Conservation (phyloP, 1,140 invertebrate genomes). For the Hetaerina americana region DNA sequence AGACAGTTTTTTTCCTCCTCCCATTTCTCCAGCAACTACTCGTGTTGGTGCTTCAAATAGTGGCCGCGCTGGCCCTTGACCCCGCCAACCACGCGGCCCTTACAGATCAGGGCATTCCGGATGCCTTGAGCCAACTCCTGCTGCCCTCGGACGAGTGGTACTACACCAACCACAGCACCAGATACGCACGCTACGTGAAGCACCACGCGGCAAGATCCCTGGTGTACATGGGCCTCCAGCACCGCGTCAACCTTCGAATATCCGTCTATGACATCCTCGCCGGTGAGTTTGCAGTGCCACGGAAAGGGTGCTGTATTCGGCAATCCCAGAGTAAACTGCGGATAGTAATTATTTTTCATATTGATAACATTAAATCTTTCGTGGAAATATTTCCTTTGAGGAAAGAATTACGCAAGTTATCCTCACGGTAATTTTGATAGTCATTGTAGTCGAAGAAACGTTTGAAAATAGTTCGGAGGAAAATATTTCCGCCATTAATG, state of each 20-base stretch:
- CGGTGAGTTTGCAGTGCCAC: constrained; percentile 17
- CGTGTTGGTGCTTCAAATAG: constrained; percentile 50
- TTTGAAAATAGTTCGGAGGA: too few relatives aligned
- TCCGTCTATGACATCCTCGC: constrained; percentile 32
- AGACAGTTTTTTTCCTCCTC: neutral
- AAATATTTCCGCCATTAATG: too few relatives aligned
- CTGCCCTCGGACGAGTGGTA: constrained; percentile 62
- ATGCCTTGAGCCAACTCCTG: constrained; percentile 50
- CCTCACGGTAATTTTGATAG: too few relatives aligned
- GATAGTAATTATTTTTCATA: too few relatives aligned
- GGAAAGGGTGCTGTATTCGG: too few relatives aligned
- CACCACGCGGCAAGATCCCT: constrained; percentile 54
- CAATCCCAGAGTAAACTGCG: too few relatives aligned
- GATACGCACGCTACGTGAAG: constrained; percentile 55
- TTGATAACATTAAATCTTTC: neutral
- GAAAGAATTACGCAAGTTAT: too few relatives aligned
- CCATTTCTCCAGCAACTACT: constrained; percentile 43
- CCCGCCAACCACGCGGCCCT: constrained; percentile 39
- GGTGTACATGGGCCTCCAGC: constrained; percentile 38
- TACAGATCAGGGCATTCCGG: constrained; percentile 45
- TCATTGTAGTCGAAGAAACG: too few relatives aligned
- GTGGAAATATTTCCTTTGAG: neutral
- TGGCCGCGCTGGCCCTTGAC: constrained; percentile 47
- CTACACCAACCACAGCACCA: constrained; percentile 59
- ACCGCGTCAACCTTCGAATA: constrained; percentile 30